Base-by-base conservation (phyloP, 1,140 invertebrate genomes). In the Rhynchophorus ferrugineus region DNA sequence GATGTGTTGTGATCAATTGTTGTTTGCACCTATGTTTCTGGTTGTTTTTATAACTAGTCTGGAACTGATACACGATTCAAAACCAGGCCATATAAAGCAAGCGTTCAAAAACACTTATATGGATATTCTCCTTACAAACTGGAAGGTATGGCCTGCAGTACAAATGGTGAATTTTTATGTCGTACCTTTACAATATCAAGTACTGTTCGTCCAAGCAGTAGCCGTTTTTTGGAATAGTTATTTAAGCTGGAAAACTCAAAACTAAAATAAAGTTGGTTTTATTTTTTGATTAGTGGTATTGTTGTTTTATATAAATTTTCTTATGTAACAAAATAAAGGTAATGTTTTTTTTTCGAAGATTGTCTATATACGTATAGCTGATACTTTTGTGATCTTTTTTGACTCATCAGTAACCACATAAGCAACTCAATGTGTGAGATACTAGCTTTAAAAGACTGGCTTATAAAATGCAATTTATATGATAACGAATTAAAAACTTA, bases 171-270 rank as follows among this genome's bases (percentile, higher is more conserved):
- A 93, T 69, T 95, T 95, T 69, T 83, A 82, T 44, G 73, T 87
- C 59, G 72, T 91, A 36, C 89, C 90, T 24, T 67, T 92, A 2
- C 74, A 84, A 20, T 86, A 89, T 71, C 84, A 91, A 74, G 83
- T 91, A 33, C 64, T 91, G 37, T 70, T 89, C 59, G 86, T 84
- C 7, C 90, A 93, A 69, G 64, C 72, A n/a, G 77, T 93, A 39
- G 86, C 89, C 22, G 57, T 94, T 3, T 73, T 87, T 60, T 95
- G 90, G 90, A 94, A 94, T 67, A 83, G 78, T 36, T 89, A 88
- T 65, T 64, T 90, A 36, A 82, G 83, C 5, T 85, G 81, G 74
- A 84, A 81, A 69, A 79, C 82, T 7, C 81, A 55, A 29, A 44
- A 44, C 16, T n/a, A n/a, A n/a, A n/a, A n/a, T n/a, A n/a, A n/a